Percentiles rank a stretch among this genome's conserved stretches.
These are phyloP conservation scores for Myotis lucifugus DNA, from an alignment of 2,113 vertebrate genomes.

Conservation along the genomic window DNA sequence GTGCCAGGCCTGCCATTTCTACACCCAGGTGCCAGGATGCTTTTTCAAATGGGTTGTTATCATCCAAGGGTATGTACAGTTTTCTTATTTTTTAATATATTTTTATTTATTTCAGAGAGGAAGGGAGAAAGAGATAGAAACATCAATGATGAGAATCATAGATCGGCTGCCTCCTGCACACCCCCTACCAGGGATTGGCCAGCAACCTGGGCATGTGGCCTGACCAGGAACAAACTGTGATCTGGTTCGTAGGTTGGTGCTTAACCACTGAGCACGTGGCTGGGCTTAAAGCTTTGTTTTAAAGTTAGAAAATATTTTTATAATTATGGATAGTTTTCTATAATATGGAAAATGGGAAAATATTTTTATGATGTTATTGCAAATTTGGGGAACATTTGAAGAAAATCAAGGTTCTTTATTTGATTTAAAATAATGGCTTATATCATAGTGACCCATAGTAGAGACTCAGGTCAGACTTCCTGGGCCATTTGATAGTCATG, in stretches of 20 bases:
- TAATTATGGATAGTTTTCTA: neutral
- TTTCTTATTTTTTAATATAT: neutral
- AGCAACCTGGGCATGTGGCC: too few species aligned
- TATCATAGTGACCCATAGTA: neutral
- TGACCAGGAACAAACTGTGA: too few species aligned
- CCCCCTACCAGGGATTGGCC: too few species aligned
- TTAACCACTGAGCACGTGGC: too few species aligned
- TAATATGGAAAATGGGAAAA: neutral
- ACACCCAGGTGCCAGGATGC: neutral
- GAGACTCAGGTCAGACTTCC: neutral
- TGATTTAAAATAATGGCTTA: slow-evolving; percentile 35
- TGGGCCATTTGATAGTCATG: neutral
- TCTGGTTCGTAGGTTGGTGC: too few species aligned
- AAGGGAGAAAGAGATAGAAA: too few species aligned
- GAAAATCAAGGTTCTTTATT: neutral
- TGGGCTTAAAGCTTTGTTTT: neutral
- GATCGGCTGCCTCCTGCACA: too few species aligned
- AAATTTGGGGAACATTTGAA: neutral
- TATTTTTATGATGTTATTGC: slow-evolving; percentile 13
- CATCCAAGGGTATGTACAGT: neutral
- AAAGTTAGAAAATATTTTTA: neutral
- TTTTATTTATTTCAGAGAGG: too few species aligned
- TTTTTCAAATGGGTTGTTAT: neutral
- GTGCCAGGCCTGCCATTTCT: neutral
- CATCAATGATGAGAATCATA: too few species aligned